Evolutionary conservation across 1,140 invertebrate genomes (phyloP).

Genomic region (Drosophila serrata): DNA sequence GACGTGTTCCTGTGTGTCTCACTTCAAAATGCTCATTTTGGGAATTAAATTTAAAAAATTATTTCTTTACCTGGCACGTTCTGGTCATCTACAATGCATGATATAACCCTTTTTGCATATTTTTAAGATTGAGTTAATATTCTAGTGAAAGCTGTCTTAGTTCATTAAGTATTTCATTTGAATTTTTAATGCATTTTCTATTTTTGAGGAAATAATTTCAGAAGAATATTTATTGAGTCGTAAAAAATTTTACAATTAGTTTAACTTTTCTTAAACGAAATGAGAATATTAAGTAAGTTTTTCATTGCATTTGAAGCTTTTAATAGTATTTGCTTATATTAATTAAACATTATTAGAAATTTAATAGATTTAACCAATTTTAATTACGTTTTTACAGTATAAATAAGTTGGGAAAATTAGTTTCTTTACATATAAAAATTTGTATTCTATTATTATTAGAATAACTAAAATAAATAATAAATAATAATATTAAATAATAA

Average conservation of each 20-base stretch:
- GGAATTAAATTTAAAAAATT: constrained; percentile 28
- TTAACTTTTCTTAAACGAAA: no score
- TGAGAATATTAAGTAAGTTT: not conserved
- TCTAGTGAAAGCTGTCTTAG: not conserved
- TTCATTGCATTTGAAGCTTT: not conserved
- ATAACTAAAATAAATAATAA: no score
- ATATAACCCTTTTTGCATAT: constrained; percentile 2
- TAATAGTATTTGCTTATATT: no score
- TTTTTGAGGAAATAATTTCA: not conserved
- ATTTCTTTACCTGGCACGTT: constrained; percentile 55
- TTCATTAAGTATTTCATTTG: not conserved
- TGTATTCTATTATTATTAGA: no score
- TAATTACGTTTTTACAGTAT: no score
- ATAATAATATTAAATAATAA: no score
- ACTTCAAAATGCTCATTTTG: constrained; percentile 49
- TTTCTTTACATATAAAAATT: no score
- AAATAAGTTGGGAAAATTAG: no score
- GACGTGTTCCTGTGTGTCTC: constrained; percentile 44
- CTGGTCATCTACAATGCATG: constrained; percentile 19
- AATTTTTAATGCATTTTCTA: not conserved
- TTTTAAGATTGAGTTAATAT: not conserved
- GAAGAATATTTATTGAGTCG: not conserved
- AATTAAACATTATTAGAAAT: no score
- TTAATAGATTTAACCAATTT: no score
- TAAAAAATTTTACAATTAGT: not conserved